Base-by-base conservation (phyloP, 2,797 vertebrate genomes). In the Clangula hyemalis region DNA sequence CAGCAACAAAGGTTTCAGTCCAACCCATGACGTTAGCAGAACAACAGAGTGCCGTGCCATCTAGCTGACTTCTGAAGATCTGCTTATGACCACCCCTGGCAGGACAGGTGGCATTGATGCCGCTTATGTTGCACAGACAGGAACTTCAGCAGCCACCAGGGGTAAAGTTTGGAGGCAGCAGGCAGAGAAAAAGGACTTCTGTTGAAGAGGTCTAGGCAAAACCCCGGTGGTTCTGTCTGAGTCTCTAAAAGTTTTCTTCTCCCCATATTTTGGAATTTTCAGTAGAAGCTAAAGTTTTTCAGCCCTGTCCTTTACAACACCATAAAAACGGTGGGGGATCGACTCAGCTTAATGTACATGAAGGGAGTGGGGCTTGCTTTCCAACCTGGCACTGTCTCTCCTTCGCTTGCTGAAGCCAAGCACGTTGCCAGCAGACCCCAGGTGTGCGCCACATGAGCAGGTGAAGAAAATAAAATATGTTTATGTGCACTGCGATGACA, bases 391-490 rank as follows among this genome's bases (percentile, higher is more conserved):
- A 96, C 81, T 36, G 89, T 56, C 75, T 89, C 49, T 83, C 85
- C 64, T 66, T 78, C 0, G 1, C 53, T 68, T 60, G 60, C 62
- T 3, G 75, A 81, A 94, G 95, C 96, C 95, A 95, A 96, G 69
- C 0, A 0, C 6, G 24, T 86, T 94, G 93, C 94, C 95, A 96
- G 91, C 92, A 96, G 94, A 87, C 85, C 89, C 92, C 97, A 97
- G 96, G 96, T 96, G 97, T 93, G 88, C 18, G 0, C 95, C 95
- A 97, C 95, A 94, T 96, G 96, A 97, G 96, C 96, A 97, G 96
- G 97, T 97, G 96, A 96, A 93, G 95, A 96, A 96, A 97, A 96
- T 96, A 96, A 97, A 97, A 97, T 95, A 96, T 94, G 82, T 93
- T 96, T 97, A 94, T 96, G 85, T 88, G 93, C 77, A 43, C 36